Base-by-base conservation (phyloP, 1,140 invertebrate species). In the Saxidomus purpurata region DNA sequence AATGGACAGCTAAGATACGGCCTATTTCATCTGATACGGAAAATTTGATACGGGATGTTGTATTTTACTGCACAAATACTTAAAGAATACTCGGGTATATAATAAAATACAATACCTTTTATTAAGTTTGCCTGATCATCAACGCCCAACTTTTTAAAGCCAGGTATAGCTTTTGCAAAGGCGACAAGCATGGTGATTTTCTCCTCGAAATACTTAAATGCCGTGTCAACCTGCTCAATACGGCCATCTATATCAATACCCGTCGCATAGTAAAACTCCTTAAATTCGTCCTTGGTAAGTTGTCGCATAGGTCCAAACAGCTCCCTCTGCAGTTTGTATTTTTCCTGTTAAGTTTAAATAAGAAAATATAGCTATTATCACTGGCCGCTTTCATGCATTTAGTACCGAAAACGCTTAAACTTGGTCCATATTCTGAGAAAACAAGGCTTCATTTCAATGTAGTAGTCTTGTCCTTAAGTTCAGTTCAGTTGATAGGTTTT, bases 81-180 rank as follows among this genome's bases (percentile, higher is more conserved):
- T n/a, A n/a, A n/a, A n/a, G n/a, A n/a, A n/a, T n/a, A n/a, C n/a
- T n/a, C n/a, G n/a, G n/a, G n/a, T n/a, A n/a, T n/a, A n/a, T n/a
- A n/a, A n/a, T n/a, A n/a, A n/a, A n/a, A n/a, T n/a, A n/a, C n/a
- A 43, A 43, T 79, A 87, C 85, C 85, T 87, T 87, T 87, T 61
- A 87, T 87, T 1, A 87, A 36, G n/a, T 63, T 77, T 25, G 85
- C 85, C 34, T 87, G 85, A 25, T 87, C 85, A 67, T 87, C 85
- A 31, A 87, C 17, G 22, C 34, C 17, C 15, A 87, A 34, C 15
- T 79, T 36, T 49, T 63, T 77, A 25, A 87, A 87, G 15, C 85
- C 85, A 6, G 85, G 85, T 9, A 87, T 79, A 1, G 49, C 22
- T 34, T 87, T 87, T 25, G 85, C 85, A 63, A 87, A 87, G 0